These are phyloP conservation scores for Nipponia nippon DNA, from an alignment of 2,113 vertebrate species.

Conservation along the genomic window DNA sequence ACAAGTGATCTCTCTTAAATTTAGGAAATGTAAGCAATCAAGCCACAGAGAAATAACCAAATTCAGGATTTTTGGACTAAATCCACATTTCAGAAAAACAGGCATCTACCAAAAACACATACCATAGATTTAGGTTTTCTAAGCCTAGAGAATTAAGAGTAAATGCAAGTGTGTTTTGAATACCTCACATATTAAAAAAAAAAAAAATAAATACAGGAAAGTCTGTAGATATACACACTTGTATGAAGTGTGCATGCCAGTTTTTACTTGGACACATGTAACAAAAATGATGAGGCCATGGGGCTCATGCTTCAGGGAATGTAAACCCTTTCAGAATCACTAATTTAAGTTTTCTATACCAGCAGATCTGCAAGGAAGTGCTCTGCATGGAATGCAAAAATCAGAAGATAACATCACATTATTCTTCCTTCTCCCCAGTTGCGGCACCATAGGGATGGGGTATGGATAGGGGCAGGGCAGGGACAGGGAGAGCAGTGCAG, in stretches of 20 bases:
- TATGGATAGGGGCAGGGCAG: not conserved
- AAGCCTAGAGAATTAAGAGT: not conserved
- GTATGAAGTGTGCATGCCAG: not conserved
- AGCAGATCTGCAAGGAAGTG: not conserved
- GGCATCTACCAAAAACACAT: not conserved
- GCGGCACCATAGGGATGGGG: accelerated
- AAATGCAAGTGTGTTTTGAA: not conserved
- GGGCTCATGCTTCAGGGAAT: not conserved
- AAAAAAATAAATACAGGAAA: not conserved
- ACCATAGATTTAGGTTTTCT: not conserved
- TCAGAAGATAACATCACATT: not conserved
- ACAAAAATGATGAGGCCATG: not conserved
- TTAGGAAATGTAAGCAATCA: not conserved
- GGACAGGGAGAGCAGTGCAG: not conserved
- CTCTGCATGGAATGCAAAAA: not conserved
- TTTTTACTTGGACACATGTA: not conserved
- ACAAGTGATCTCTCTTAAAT: not conserved
- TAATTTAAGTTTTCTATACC: not conserved
- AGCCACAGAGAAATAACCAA: not conserved
- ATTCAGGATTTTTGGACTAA: not conserved
- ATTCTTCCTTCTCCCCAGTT: not conserved
- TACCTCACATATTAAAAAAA: not conserved
- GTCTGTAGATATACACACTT: not conserved
- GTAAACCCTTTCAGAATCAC: not conserved
- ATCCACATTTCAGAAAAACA: not conserved